Evolutionary conservation across 2,113 vertebrate species (phyloP).

Genomic region (Addax nasomaculatus): DNA sequence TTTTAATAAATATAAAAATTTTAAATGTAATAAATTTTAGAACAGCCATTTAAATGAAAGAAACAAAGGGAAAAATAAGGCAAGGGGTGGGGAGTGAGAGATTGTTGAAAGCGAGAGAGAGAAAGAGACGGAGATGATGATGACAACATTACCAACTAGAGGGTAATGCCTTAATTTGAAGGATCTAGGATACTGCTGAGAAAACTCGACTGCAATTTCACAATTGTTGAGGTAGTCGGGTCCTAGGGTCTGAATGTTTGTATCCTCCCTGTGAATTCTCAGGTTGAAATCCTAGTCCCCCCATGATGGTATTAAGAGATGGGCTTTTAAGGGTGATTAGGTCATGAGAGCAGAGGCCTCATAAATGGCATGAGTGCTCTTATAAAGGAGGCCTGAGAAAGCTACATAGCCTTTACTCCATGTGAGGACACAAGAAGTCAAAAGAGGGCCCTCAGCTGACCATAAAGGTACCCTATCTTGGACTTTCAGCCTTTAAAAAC

Average conservation of each 20-base stretch:
- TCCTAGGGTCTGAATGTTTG: background rate
- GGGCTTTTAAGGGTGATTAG: background rate
- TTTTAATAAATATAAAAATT: conserved; percentile 2
- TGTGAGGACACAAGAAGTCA: background rate
- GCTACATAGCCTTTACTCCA: background rate
- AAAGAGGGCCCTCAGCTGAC: background rate
- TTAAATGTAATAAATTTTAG: background rate
- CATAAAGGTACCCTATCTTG: background rate
- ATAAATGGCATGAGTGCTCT: background rate
- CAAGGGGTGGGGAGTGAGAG: background rate
- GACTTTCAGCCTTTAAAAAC: background rate
- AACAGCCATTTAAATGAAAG: background rate
- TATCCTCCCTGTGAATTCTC: background rate
- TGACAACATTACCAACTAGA: background rate
- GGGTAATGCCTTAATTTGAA: background rate
- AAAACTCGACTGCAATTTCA: background rate
- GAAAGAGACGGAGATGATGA: too few relatives aligned
- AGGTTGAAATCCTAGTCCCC: background rate
- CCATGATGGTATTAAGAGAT: background rate
- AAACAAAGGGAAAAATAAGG: background rate
- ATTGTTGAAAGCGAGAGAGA: background rate
- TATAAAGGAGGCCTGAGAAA: background rate
- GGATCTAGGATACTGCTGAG: background rate
- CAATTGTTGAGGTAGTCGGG: background rate
- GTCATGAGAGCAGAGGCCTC: background rate